Conservation (phyloP, 2,888 invertebrate genomes). For the Galerucella pusilla region DNA sequence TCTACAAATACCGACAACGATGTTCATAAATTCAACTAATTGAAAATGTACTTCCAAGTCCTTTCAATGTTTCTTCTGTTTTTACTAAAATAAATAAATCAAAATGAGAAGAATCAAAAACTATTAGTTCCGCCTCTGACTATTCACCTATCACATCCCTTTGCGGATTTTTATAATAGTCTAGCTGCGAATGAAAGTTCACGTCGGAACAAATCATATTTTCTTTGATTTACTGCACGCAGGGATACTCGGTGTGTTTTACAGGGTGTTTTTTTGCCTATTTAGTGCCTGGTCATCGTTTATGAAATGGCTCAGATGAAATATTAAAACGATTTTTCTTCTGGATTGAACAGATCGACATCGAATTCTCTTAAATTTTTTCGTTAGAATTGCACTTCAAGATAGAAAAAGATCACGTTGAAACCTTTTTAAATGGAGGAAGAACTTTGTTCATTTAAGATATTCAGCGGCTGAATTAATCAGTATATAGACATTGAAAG, state of each 20-base stretch:
- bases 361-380: slow-evolving; percentile 2
- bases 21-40: not conserved
- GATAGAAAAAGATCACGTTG: too few species aligned
- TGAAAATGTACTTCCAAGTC: not conserved
- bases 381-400: slow-evolving; percentile 7
- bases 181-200: slow-evolving; percentile 48
- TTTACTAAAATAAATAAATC: too few species aligned
- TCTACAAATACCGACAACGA: not conserved
- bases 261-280: slow-evolving; percentile 40
- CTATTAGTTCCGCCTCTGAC: not conserved
- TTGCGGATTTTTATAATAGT: slow-evolving; percentile 40
- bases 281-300: slow-evolving; percentile 44
- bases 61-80: not conserved
- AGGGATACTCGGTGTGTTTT: slow-evolving; percentile 33
- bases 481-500: too few species aligned
- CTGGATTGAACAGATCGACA: slow-evolving; percentile 21
- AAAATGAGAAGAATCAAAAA: not conserved
- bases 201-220: slow-evolving; percentile 45
- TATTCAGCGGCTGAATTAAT: too few species aligned
- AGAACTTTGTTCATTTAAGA: too few species aligned
- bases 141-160: slow-evolving; percentile 11
- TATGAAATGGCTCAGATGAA: slow-evolving; percentile 36
- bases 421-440: too few species aligned
- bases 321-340: slow-evolving; percentile 32
- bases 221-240: slow-evolving; percentile 42